Evolutionary conservation across 92 coral and sea anemone genomes (phyloP), one percentile per base, ranked within the genome.

Genomic region (Zoanthus solanderi): DNA sequence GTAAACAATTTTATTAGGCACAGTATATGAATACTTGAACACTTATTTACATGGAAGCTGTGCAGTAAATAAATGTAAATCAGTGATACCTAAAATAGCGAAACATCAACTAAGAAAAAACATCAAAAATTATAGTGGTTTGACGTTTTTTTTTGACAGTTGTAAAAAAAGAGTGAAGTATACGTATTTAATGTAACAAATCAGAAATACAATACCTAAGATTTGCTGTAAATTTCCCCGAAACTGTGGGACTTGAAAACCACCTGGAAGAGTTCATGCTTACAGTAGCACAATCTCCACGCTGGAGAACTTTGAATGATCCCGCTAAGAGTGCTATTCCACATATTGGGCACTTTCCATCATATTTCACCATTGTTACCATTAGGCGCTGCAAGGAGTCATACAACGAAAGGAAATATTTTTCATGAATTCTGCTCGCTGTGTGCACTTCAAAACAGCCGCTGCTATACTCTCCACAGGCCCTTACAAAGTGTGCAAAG

Each of bases 381-480:
- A 87, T 15, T 14, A 87, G 85, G 0, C 71, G n/a, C 73, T 71
- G 52, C 17, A 79, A 47, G 58, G 90, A 60, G 72, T 78, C 71
- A 2, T 37, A 50, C 0, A 86, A 87, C 23, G 86, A 54, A 50
- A 78, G 34, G 45, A 87, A 87, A 78, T 67, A 87, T 5, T 50
- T 60, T 31, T 87, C 72, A 29, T 78, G 56, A 2, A 83, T 37
- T 71, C 14, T 66, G 7, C 90, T 78, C 15, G 72, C 54, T 34
- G 86, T 77, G 45, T 87, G 90, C 5, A 78, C 28, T 28, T 69
- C 86, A 47, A 65, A 87, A 78, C 85, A 67, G 31, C 85, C 86
- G 14, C 72, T 78, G 12, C 71, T 78, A 10, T 78, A 77, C n/a
- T 87, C 78, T 28, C 86, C 86, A 46, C 16, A 9, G 37, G 76